Evolutionary conservation across 2,797 vertebrate genomes (phyloP), one percentile per base, ranked within the genome.

Genomic region (Agapornis canus): DNA sequence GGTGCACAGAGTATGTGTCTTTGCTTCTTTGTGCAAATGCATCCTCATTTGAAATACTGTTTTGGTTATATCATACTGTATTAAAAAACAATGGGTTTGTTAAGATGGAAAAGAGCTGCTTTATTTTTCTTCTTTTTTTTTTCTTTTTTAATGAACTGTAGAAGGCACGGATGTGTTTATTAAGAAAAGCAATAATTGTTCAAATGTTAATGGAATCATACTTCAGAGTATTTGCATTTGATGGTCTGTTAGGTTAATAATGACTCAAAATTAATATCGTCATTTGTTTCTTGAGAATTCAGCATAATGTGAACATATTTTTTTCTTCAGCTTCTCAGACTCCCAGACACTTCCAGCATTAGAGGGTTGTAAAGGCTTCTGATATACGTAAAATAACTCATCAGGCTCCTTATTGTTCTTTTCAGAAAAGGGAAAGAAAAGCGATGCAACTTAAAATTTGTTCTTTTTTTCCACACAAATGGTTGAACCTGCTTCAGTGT

Each of bases 181-280:
- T 69, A 92, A 79, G 77, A 79, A 81, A 84, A 89, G 45, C 83
- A 92, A 49, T 83, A 82, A 79, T 82, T 95, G 49, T 86, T 90
- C 72, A 92, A 89, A 59, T 6, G 2, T 81, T 84, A 90, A 84
- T 84, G 94, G 82, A 93, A 40, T 78, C 47, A 47, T 76, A 51
- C 60, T 83, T 88, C 2, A 49, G 42, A 88, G 35, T 76, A 47
- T 82, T 92, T 94, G 51, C 63, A 69, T 92, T 79, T 83, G 87
- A 81, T 88, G 88, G 69, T 75, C 85, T 72, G 59, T 92, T 94
- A 78, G 82, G 65, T 92, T 94, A 90, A 69, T 86, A 70, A 92
- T 79, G 49, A 83, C 80, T 81, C 42, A 32, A 66, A 92, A 81
- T 69, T 5, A 52, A 73, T 47, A 66, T 42, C 7, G 13, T 49